Base-by-base conservation (phyloP, 2,797 vertebrate species). In the Semotilus atromaculatus region DNA sequence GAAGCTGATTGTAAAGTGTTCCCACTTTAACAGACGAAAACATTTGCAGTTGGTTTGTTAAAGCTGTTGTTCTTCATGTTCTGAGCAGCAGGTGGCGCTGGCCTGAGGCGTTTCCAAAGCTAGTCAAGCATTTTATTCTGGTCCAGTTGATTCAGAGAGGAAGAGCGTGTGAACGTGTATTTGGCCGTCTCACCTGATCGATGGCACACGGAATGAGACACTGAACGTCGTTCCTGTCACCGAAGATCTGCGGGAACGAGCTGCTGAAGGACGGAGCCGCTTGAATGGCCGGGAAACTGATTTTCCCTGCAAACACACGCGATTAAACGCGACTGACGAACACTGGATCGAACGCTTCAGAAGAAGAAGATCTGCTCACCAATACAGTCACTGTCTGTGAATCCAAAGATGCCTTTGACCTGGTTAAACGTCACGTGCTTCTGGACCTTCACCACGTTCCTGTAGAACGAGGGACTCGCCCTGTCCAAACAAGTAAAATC, bases 371-470 rank as follows among this genome's bases (percentile, higher is more conserved):
- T 6, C 29, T 48, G 75, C 92, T 95, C 94, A 99, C 98, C 98
- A 36, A 99, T 99, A 91, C 97, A 96, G 92, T 99, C 98, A 0
- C 98, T 99, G 95, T 99, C 98, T 2, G 96, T 96, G 89, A 99
- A 99, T 82, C 98, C 98, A 26, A 99, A 99, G 87, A 99, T 99
- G 86, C 98, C 98, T 93, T 99, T 99, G 74, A 99, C 98, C 92
- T 99, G 98, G 89, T 99, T 99, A 92, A 98, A 99, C 0, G 98
- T 99, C 19, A 99, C 98, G 1, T 99, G 98, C 87, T 99, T 99
- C 94, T 99, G 97, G 89, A 98, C 92, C 93, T 96, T 98, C 64
- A 99, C 94, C 73, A 99, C 96, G 16, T 99, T 99, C 90, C 89
- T 96, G 93, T 99, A 99, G 94, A 99, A 99, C 79, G 96, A 95